These are phyloP conservation scores for Tethea ocularis DNA, from an alignment of 2,888 invertebrate species.

Conservation along the genomic window DNA sequence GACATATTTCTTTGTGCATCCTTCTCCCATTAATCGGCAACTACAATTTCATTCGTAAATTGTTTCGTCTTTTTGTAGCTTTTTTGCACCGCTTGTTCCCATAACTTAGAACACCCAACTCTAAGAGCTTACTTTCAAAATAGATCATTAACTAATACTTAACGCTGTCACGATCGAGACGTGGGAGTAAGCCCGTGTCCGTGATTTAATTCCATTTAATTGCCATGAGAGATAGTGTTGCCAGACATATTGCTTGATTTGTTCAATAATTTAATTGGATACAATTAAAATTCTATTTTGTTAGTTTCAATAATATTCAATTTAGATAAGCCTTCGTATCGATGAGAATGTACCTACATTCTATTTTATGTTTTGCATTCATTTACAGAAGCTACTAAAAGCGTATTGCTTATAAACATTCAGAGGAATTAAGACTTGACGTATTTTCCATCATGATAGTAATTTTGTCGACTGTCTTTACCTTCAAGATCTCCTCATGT, in stretches of 20 bases:
- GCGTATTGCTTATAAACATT: too few species aligned
- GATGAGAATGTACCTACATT: too few species aligned
- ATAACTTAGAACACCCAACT: slow-evolving; percentile 26
- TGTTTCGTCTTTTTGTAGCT: neutral
- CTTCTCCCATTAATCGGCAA: neutral
- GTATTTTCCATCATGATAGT: too few species aligned
- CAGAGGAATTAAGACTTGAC: too few species aligned
- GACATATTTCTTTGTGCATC: too few species aligned
- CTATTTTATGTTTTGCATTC: too few species aligned
- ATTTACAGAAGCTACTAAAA: too few species aligned
- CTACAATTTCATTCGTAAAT: neutral
- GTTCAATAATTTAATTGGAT: neutral
- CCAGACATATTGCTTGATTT: slow-evolving; percentile 4
- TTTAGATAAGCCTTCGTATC: neutral
- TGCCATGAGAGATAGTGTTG: neutral
- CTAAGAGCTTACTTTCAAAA: slow-evolving; percentile 56
- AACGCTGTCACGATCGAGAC: slow-evolving; percentile 55
- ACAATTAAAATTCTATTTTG: neutral
- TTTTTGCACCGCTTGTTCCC: slow-evolving; percentile 17
- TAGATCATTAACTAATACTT: slow-evolving; percentile 59
- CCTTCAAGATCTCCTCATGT: too few species aligned
- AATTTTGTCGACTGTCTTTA: too few species aligned
- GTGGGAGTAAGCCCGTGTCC: slow-evolving; percentile 58
- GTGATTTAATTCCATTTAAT: slow-evolving; percentile 16
- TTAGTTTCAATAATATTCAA: neutral